Base-by-base conservation (phyloP, 2,888 invertebrate species). In the Hipparchia semele region DNA sequence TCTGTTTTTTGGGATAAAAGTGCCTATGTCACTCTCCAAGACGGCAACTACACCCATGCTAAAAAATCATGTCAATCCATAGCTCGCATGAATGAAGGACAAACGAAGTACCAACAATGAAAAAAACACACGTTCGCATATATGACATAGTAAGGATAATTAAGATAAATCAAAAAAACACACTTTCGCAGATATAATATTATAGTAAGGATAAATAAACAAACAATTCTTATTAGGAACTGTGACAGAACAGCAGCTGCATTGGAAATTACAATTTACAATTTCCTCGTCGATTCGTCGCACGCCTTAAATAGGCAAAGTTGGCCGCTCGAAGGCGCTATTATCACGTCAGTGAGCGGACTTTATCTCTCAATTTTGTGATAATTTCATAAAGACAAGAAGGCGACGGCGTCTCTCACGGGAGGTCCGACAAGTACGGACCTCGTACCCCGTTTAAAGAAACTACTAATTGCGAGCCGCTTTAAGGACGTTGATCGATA, bases 281-380 rank as follows among this genome's bases (percentile, higher is more conserved):
- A 79, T 76, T 75, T 74, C 76, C 79, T 79, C 78, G 74, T 79
- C 75, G 78, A 78, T 83, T 82, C 84, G 80, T 80, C 72, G 73
- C 67, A 66, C 62, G 66, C 83, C 83, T 83, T 87, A 87, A 90
- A 89, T 90, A 90, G 89, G 87, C 85, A 82, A 87, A 80, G 74
- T 68, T 77, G 80, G 80, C 80, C 74, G 82, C 87, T 81, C 80
- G 81, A 81, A 66, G 86, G 81, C 78, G 83, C 82, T 85, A 91
- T 91, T 91, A 91, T 85, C 87, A 82, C 86, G 90, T 91, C 91
- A 87, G 83, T 81, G 80, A 84, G 83, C 82, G 78, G 85, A 84
- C 82, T 88, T 90, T 92, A 91, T 90, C 87, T 78, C 92, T 92
- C 90, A 92, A 91, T 91, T 90, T 87, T 86, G 87, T 86, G 89